These are phyloP conservation scores for Chamaetylas fuelleborni DNA, from an alignment of 2,113 vertebrate species.

Conservation along the genomic window DNA sequence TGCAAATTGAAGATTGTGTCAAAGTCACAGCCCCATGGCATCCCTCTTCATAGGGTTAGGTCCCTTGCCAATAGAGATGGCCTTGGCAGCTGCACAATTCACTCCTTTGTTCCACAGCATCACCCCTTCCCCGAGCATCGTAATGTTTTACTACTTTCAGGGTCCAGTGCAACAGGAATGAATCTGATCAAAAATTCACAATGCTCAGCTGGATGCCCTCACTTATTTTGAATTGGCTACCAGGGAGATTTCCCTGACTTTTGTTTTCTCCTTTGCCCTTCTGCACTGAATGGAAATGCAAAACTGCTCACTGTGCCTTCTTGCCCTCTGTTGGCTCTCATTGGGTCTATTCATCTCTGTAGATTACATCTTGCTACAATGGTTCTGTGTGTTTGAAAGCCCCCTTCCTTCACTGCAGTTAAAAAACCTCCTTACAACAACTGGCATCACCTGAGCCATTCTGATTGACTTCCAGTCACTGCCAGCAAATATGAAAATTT, in stretches of 20 bases:
- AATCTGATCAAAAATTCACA: not conserved
- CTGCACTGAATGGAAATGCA: accelerated
- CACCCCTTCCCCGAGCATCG: accelerated
- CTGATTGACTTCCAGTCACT: not conserved
- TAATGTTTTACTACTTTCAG: not conserved
- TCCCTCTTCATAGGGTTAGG: not conserved
- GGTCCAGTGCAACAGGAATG: not conserved
- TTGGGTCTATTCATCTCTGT: not conserved
- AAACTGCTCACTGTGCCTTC: not conserved
- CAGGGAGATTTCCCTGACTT: not conserved
- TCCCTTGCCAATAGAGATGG: not conserved
- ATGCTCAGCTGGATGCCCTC: not conserved
- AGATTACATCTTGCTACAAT: not conserved
- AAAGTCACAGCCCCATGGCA: not conserved
- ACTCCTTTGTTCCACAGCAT: not conserved
- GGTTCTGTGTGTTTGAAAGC: not conserved
- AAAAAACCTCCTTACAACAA: not conserved
- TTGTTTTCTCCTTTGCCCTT: not conserved
- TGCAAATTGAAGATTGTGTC: not conserved
- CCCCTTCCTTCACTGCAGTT: not conserved
- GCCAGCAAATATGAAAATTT: not conserved
- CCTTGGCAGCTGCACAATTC: not conserved
- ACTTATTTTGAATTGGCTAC: not conserved
- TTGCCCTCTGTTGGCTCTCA: not conserved
- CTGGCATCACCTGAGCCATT: not conserved